Evolutionary conservation across 2,113 vertebrate species (phyloP), one percentile per base, ranked within the genome.

Genomic region (Anseranas semipalmata): DNA sequence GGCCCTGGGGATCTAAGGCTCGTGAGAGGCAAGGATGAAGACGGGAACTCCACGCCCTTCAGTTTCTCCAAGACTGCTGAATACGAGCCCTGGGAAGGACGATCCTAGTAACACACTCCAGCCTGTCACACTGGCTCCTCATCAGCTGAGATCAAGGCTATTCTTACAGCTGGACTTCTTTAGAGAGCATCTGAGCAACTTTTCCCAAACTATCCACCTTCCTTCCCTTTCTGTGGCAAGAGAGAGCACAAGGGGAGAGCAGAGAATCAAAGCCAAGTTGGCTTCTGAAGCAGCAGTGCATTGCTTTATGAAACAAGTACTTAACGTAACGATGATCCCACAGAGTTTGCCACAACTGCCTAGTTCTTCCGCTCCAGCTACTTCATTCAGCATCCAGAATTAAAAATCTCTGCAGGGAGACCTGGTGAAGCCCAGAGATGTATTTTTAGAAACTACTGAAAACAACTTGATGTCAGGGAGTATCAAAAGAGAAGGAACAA

Each of bases 211-310:
- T 2, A 67, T 28, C 41, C 24, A 37, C n/a, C 37, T 74, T 56
- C 70, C 24, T 13, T 9, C 17, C 52, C 35, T 24, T 71, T 33
- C 62, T 21, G 35, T 9, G 33, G 60, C 53, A 79, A 78, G 19
- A 35, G 17, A 0, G 0, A 68, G 68, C 28, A 66, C 3, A 48
- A 71, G 22, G 3, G 6, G 27, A 48, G 37, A 82, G 10, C 20
- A 32, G 16, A 72, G n/a, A 50, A 5, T 50, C 30, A 5, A 24
- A 48, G 33, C 9, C 1, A 3, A 41, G 30, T 27, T 83, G 58
- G 30, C 59, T 91, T 73, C 71, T 43, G n/a, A 48, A 73, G 50
- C 50, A 52, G 8, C 13, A 25, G 25, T 8, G 50, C 50, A 52
- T 52, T 52, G 50, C 22, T 68, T 39, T 24, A 9, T 7, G 8